Evolutionary conservation across 92 coral and sea anemone species (phyloP).

Genomic region (Parazoanthus atlanticus): DNA sequence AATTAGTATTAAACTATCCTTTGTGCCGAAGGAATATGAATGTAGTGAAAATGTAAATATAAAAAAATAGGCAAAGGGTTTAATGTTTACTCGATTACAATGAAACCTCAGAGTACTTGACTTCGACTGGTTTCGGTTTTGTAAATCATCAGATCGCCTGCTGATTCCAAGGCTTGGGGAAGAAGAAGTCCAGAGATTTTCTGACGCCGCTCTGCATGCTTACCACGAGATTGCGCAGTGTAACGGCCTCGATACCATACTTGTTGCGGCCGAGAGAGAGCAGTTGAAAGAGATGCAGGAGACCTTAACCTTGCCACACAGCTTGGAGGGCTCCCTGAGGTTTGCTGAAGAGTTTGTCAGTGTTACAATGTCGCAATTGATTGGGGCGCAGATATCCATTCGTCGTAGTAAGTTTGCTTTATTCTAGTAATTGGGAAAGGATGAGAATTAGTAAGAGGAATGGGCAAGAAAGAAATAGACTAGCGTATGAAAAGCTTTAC

Average conservation of each 20-base stretch:
- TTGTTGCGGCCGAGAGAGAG: constrained; percentile 59
- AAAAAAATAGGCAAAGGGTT: too few relatives aligned
- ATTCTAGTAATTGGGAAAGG: not conserved
- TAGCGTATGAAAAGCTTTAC: too few relatives aligned
- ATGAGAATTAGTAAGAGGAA: not conserved
- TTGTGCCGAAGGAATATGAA: too few relatives aligned
- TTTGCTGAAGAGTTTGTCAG: constrained; percentile 87
- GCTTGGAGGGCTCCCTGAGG: constrained; percentile 76
- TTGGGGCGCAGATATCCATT: constrained; percentile 66
- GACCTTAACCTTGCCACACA: constrained; percentile 66
- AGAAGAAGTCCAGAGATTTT: constrained; percentile 65
- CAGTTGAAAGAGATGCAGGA: constrained; percentile 67
- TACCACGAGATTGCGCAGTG: constrained; percentile 86
- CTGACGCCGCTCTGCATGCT: constrained; percentile 84
- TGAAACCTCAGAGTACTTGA: too few relatives aligned
- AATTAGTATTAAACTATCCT: too few relatives aligned
- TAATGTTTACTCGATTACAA: too few relatives aligned
- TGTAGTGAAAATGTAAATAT: too few relatives aligned
- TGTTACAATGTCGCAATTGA: constrained; percentile 45
- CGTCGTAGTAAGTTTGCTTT: constrained; percentile 66
- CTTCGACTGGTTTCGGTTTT: constrained; percentile 6
- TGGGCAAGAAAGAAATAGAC: too few relatives aligned
- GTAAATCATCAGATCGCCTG: not conserved
- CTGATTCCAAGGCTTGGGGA: constrained; percentile 32
- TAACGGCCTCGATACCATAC: constrained; percentile 72